phyloP scores from a whole-genome alignment of 2,888 invertebrate genomes.

The Linnaemya tessellans region DNA sequence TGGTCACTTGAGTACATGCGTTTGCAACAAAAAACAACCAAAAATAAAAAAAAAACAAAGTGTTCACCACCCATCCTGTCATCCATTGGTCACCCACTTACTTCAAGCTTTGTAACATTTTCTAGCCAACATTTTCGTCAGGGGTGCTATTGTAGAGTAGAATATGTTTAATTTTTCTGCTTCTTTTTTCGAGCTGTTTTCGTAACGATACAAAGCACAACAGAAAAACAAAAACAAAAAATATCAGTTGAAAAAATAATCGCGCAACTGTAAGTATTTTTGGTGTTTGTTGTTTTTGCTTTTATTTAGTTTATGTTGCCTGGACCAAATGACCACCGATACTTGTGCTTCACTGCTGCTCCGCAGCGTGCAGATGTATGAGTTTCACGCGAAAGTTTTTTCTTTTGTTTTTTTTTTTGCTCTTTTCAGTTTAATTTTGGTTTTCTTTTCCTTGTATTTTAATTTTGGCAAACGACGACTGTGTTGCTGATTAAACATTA shows the following conservation, averaged over 20 bases:
- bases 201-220: constrained; percentile 21
- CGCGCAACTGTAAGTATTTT: constrained; percentile 66
- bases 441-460: constrained; percentile 20
- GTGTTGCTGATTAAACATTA: constrained; percentile 84
- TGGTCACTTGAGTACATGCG: constrained; percentile 68
- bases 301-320: constrained; percentile 58
- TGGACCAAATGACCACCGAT: constrained; percentile 50
- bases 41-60: constrained; percentile 35
- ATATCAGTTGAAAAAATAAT: constrained; percentile 29
- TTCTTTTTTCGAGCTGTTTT: constrained; percentile 45
- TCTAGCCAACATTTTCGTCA: constrained; percentile 22
- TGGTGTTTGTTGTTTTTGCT: constrained; percentile 51
- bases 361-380: constrained; percentile 49
- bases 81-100: constrained; percentile 25
- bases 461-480: constrained; percentile 66
- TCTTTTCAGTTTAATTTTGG: constrained; percentile 1
- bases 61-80: constrained; percentile 55
- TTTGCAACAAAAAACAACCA: constrained; percentile 33
- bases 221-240: constrained; percentile 15
- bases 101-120: constrained; percentile 54
- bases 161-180: constrained; percentile 51
- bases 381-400: constrained; percentile 60
- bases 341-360: constrained; percentile 9
- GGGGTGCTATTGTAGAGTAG: constrained; percentile 3
- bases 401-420: constrained; percentile 37